phyloP scores from a whole-genome alignment of 2,113 vertebrate genomes.

The Atractosteus spatula region DNA sequence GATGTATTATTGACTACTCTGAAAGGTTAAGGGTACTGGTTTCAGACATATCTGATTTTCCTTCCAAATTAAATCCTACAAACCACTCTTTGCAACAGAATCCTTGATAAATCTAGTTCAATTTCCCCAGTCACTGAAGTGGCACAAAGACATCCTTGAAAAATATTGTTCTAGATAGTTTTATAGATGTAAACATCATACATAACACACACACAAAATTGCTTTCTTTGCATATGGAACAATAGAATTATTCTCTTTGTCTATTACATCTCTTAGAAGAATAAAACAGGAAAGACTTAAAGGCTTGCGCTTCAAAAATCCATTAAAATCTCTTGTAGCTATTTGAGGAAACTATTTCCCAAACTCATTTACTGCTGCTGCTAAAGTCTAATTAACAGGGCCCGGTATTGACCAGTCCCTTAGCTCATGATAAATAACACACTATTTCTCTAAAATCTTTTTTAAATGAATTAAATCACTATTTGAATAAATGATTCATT shows the following conservation, averaged over 20 bases:
- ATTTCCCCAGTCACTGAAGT: conserved; percentile 3
- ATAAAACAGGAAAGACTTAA: conserved; percentile 8
- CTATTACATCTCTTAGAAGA: conserved; percentile 5
- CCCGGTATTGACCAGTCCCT: conserved; percentile 55
- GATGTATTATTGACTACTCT: not conserved
- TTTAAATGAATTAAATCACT: conserved; percentile 63
- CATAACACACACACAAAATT: not conserved
- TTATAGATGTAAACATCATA: conserved; percentile 1
- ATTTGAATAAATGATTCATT: too few relatives aligned
- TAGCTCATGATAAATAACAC: conserved; percentile 63
- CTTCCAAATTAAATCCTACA: not conserved
- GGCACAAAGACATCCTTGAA: not conserved
- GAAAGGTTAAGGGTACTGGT: not conserved
- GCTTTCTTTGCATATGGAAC: conserved; percentile 12
- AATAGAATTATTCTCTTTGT: not conserved
- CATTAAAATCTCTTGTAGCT: not conserved
- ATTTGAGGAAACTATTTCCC: conserved; percentile 40
- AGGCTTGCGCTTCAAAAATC: not conserved
- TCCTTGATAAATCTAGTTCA: not conserved
- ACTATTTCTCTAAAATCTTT: conserved; percentile 62
- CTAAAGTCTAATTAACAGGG: conserved; percentile 61
- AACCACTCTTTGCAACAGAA: not conserved
- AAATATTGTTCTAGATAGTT: conserved; percentile 1
- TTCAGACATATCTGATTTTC: conserved; percentile 15
- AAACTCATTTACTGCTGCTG: conserved; percentile 50